Conservation (phyloP, 2,797 vertebrate species). For the Danio choprae region DNA sequence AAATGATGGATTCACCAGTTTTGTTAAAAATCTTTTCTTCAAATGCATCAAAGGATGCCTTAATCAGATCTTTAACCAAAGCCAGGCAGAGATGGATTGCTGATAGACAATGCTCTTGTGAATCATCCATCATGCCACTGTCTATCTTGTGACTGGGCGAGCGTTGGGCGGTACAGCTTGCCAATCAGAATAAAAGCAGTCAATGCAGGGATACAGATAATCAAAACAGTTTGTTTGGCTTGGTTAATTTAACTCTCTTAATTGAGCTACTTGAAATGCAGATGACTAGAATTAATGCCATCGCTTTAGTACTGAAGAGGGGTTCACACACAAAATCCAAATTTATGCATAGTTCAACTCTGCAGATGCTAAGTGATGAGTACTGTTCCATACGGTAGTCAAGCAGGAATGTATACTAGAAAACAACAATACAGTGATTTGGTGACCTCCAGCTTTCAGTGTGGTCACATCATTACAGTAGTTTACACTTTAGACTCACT, state of each 20-base stretch:
- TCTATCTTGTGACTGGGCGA: slow-evolving; percentile 20
- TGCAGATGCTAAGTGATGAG: neutral
- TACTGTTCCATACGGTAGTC: neutral
- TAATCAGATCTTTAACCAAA: slow-evolving; percentile 32
- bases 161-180: slow-evolving; percentile 2
- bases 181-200: slow-evolving; percentile 23
- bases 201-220: slow-evolving; percentile 4
- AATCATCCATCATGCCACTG: slow-evolving; percentile 42
- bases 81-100: slow-evolving; percentile 38
- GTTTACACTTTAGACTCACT: neutral
- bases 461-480: neutral
- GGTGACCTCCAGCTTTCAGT: neutral
- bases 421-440: neutral
- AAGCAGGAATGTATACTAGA: neutral
- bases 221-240: slow-evolving; percentile 20
- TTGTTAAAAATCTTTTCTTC: slow-evolving; percentile 12
- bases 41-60: slow-evolving; percentile 24
- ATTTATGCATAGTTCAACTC: neutral
- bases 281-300: slow-evolving; percentile 14
- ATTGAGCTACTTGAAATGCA: slow-evolving; percentile 23
- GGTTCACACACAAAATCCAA: neutral
- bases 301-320: neutral
- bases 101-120: neutral
- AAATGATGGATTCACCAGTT: slow-evolving; percentile 23
- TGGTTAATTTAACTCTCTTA: slow-evolving; percentile 13